Base-by-base conservation (phyloP, 2,888 invertebrate genomes). In the Sialis lutaria region DNA sequence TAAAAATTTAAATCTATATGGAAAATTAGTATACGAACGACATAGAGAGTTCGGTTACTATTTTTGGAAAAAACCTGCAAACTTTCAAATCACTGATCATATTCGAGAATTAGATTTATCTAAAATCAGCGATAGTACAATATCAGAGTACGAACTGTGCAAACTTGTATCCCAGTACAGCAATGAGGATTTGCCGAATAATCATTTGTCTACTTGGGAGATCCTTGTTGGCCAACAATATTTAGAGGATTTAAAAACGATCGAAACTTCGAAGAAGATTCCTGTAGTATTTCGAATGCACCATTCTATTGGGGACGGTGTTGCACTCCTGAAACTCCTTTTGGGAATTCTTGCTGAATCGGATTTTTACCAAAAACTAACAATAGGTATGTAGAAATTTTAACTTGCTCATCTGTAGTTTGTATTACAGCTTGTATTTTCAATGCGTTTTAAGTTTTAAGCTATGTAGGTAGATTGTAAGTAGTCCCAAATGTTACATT, bases 241-340 rank as follows among this genome's bases (percentile, higher is more conserved):
- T 50, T 46, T 47, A 48, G 51, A 50, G 60, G 47, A 46, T 47
- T 43, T 55, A 53, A 51, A 56, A 55, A 10, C 37, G 33, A 5
- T 13, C 22, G 40, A 44, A 13, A 41, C 37, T 12, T 33, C 30
- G 13, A 33, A n/a, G 10, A 31, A 45, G 22, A 39, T 39, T 40
- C 70, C 70, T 2, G 58, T 74, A 33, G 55, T 74, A 48, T 68
- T 73, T 51, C 65, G 73, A 49, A 62, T 74, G 46, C 73, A 75
- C 55, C 74, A 74, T 57, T 63, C 70, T 5, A 55, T 74, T 1
- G 73, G 72, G 1, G 73, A 74, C 53, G 73, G 74, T 1, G 65
- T 69, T 1, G 67, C 72, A 5, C 55, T 75, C 7, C 56, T 73
- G 37, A 64, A 68, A 47, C 58, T 74, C 48, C 56, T 74, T 9